These are phyloP conservation scores for Ephialtes manifestator DNA, from an alignment of 2,888 invertebrate species.

Conservation along the genomic window DNA sequence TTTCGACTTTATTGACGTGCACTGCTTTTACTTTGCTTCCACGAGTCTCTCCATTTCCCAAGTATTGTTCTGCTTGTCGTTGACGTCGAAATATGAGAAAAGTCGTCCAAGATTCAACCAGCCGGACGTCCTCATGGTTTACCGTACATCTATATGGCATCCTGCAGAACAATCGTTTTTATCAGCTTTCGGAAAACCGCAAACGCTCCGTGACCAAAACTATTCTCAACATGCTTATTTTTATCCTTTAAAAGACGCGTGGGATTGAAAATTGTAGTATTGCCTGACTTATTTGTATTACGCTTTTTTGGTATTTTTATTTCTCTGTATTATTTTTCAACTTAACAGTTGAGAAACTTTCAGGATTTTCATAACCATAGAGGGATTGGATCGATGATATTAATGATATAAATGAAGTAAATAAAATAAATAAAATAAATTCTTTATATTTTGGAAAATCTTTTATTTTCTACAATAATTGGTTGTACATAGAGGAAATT, in stretches of 20 bases:
- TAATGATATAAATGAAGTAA: background rate
- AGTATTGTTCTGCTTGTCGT: conserved; percentile 14
- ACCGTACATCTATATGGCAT: background rate
- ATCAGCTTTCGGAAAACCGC: background rate
- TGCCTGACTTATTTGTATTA: background rate
- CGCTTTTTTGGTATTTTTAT: background rate
- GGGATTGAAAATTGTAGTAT: background rate
- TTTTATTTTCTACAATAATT: background rate
- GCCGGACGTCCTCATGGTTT: conserved; percentile 3
- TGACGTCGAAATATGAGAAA: conserved; percentile 10
- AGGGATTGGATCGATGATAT: background rate
- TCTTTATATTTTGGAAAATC: no score
- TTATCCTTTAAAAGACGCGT: background rate
- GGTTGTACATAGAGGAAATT: background rate
- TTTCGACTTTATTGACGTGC: conserved; percentile 21
- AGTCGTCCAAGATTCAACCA: conserved; percentile 1
- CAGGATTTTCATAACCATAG: background rate
- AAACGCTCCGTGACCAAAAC: background rate
- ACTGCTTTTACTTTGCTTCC: conserved; percentile 20
- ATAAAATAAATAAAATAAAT: no score
- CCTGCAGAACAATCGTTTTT: background rate
- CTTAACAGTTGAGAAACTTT: background rate
- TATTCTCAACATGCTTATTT: background rate
- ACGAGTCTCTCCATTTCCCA: background rate
- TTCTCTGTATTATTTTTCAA: background rate